These are phyloP conservation scores for Thelaira solivaga DNA, from an alignment of 2,888 invertebrate genomes.

Conservation along the genomic window DNA sequence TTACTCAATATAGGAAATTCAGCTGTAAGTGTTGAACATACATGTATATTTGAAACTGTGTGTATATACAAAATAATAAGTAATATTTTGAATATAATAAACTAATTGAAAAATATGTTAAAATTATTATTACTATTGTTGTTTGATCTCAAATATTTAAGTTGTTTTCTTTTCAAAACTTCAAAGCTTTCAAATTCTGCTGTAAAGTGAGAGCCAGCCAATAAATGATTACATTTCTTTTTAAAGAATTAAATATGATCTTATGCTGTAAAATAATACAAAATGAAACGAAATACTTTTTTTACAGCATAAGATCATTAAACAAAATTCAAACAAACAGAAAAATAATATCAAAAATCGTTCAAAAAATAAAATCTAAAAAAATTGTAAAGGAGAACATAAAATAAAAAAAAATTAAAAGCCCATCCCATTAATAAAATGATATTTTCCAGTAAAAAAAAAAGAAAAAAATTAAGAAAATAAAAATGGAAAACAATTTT, in stretches of 20 bases:
- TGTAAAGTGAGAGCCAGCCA: slow-evolving; percentile 11
- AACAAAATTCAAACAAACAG: slow-evolving; percentile 25
- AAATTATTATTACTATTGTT: slow-evolving; percentile 32
- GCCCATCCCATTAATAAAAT: slow-evolving; percentile 15
- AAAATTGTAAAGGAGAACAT: slow-evolving; percentile 26
- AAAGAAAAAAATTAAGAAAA: slow-evolving; percentile 18
- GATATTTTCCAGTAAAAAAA: slow-evolving; percentile 49
- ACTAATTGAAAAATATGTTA: slow-evolving; percentile 40
- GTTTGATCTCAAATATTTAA: slow-evolving; percentile 53
- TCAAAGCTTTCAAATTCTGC: background rate
- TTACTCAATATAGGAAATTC: background rate
- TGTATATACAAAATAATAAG: slow-evolving; percentile 23
- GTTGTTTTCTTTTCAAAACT: background rate
- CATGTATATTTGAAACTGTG: slow-evolving; percentile 18
- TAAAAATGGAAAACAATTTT: slow-evolving; percentile 39
- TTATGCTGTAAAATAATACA: too few species aligned
- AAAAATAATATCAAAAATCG: slow-evolving; percentile 57
- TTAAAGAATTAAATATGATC: slow-evolving; percentile 18
- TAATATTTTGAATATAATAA: slow-evolving; percentile 31
- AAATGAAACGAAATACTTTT: too few species aligned
- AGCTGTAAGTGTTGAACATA: background rate
- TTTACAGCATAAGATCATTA: slow-evolving; percentile 1
- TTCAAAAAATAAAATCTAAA: slow-evolving; percentile 47
- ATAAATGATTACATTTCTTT: slow-evolving; percentile 22
- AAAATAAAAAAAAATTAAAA: slow-evolving; percentile 5